Percentiles rank a stretch among this genome's conserved stretches.
Evolutionary conservation across 2,888 invertebrate species (phyloP).

Genomic region (Pyrrhosoma nymphula): DNA sequence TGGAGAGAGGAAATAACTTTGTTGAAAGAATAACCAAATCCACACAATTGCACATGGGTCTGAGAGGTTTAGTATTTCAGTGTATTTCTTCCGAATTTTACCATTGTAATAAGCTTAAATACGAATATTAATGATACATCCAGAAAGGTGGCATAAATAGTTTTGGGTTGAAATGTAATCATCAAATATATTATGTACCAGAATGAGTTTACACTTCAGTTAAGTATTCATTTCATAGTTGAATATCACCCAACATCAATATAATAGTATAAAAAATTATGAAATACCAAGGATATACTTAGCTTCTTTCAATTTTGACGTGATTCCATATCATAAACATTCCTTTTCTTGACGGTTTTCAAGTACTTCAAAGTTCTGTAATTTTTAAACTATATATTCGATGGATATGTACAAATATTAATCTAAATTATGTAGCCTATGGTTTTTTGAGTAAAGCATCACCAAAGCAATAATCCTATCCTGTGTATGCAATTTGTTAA

Average conservation of each 20-base stretch:
- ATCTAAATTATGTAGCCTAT: neutral
- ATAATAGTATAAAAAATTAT: neutral
- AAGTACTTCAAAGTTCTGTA: no score
- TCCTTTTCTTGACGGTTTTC: neutral
- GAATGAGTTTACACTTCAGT: neutral
- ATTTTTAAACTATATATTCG: neutral
- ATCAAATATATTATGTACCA: neutral
- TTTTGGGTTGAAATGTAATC: neutral
- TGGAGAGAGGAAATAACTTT: no score
- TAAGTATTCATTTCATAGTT: neutral
- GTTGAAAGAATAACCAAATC: no score
- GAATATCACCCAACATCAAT: neutral
- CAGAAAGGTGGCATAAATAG: neutral
- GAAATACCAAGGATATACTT: neutral
- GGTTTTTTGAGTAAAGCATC: neutral
- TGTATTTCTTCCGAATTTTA: neutral
- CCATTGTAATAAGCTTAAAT: neutral
- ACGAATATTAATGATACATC: neutral
- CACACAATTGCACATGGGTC: neutral
- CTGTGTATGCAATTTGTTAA: constrained; percentile 48
- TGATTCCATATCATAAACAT: neutral
- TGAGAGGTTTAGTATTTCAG: neutral
- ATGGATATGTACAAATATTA: neutral
- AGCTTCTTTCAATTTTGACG: neutral
- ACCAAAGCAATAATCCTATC: constrained; percentile 60